Evolutionary conservation across 2,888 invertebrate species (phyloP).

Genomic region (Rhyacophila evoluta): DNA sequence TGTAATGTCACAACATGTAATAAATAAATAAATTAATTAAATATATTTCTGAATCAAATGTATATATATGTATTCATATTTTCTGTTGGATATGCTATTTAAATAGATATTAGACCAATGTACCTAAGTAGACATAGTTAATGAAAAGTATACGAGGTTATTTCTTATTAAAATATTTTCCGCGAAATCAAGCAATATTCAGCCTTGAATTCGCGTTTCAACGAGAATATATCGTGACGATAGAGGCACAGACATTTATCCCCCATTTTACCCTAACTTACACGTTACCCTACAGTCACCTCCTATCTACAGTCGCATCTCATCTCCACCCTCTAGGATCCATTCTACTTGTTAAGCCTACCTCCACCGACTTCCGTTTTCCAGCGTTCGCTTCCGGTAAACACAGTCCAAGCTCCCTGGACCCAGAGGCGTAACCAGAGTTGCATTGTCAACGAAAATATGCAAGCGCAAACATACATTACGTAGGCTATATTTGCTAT

Average conservation of each 20-base stretch:
- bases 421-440: conserved; percentile 8
- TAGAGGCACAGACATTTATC: conserved; percentile 18
- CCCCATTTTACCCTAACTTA: conserved; percentile 24
- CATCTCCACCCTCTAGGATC: conserved; percentile 1
- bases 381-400: conserved; percentile 24
- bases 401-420: conserved; percentile 17
- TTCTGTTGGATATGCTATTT: too few relatives aligned
- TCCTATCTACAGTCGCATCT: conserved; percentile 18
- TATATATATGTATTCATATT: too few relatives aligned
- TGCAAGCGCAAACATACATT: too few relatives aligned
- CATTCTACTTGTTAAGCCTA: conserved; percentile 24
- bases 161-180: conserved; percentile 19
- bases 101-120: too few relatives aligned
- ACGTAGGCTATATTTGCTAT: too few relatives aligned
- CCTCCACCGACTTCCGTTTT: conserved; percentile 16
- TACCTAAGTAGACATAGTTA: neutral
- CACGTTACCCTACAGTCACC: conserved; percentile 24
- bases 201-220: neutral
- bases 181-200: neutral
- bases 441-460: neutral
- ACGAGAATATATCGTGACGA: conserved; percentile 9
- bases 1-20: too few relatives aligned
- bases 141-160: neutral
- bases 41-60: too few relatives aligned
- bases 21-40: too few relatives aligned